Base-by-base conservation (phyloP, 1,140 invertebrate species). In the Bombus confusus region DNA sequence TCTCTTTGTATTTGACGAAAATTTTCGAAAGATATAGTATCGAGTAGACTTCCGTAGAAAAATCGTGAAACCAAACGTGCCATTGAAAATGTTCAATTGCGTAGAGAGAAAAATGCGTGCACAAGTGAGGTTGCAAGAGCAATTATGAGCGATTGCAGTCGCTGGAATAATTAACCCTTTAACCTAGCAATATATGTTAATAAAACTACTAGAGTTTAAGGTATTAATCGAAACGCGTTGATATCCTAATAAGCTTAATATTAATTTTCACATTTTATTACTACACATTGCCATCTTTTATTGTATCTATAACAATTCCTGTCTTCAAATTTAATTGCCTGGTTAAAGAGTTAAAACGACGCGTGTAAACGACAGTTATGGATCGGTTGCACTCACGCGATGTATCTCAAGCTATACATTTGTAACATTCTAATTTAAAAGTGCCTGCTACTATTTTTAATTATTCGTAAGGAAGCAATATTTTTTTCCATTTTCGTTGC, bases 31-130 rank as follows among this genome's bases (percentile, higher is more conserved):
- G 18, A 28, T 43, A 18, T 52, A 34, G 73, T 18, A 52, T 75
- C 31, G 43, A 75, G 3, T 12, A 22, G 37, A 62, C n/a, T 8
- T 43, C 15, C 43, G n/a, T 9, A 10, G 47, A 39, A n/a, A 59
- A 43, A 78, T 59, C 47, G 43, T 71, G 66, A 68, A 59, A 69
- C 43, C 43, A 34, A 64, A 79, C 39, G 83, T 84, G 83, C 83
- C 83, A 84, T 84, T 59, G 76, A 37, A 62, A 31, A 37, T 10
- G 25, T 74, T 64, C 22, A 41, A 57, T 78, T 72, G 39, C 52
- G 34, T n/a, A 37, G n/a, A 76, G 22, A 37, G n/a, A 76, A 22
- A 59, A 59, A 43, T 43, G 47, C n/a, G 34, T 77, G 75, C 74
- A 59, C 47, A n/a, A 43, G 18, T 57, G 47, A 62, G 37, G 12